Percentiles rank a stretch among this genome's conserved stretches.
These are phyloP conservation scores for Toxotes lorentzi DNA, from an alignment of 2,797 vertebrate species.

Conservation along the genomic window DNA sequence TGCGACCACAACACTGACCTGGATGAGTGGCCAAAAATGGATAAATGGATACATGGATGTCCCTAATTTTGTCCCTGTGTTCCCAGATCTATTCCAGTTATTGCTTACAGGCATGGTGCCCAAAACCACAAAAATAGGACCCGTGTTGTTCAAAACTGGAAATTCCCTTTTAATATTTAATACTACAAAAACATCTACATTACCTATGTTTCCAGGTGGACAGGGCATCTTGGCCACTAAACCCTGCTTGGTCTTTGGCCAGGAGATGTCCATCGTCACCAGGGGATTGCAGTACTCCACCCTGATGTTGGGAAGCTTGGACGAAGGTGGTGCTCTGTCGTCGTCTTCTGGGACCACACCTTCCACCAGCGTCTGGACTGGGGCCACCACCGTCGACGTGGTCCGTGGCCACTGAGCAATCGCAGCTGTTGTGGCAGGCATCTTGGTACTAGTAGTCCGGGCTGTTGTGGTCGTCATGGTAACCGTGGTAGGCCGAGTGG, in stretches of 20 bases:
- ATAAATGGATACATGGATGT: neutral
- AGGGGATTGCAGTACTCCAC: slow-evolving; percentile 91
- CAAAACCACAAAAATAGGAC: neutral
- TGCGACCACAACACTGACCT: no score
- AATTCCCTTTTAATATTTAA: neutral
- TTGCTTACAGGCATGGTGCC: neutral
- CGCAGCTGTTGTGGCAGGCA: slow-evolving; percentile 51
- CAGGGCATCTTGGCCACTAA: slow-evolving; percentile 90
- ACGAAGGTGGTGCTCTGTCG: slow-evolving; percentile 83
- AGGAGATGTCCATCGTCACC: slow-evolving; percentile 91
- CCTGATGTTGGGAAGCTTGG: slow-evolving; percentile 88
- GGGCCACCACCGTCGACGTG: slow-evolving; percentile 74
- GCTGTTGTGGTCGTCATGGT: slow-evolving; percentile 56
- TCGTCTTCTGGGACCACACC: slow-evolving; percentile 75
- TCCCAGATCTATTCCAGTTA: no score
- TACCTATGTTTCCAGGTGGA: slow-evolving; percentile 93
- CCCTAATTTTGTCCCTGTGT: neutral
- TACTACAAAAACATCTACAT: neutral
- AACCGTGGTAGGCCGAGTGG: slow-evolving; percentile 70
- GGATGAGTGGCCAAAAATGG: no score
- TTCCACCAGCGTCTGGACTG: slow-evolving; percentile 51
- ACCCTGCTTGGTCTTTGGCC: slow-evolving; percentile 94
- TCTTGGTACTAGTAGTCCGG: slow-evolving; percentile 80
- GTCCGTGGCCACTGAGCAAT: slow-evolving; percentile 84
- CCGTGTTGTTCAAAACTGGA: neutral